Evolutionary conservation across 2,797 vertebrate species (phyloP), one percentile per base, ranked within the genome.

Genomic region (Orientallactaga sibirica): DNA sequence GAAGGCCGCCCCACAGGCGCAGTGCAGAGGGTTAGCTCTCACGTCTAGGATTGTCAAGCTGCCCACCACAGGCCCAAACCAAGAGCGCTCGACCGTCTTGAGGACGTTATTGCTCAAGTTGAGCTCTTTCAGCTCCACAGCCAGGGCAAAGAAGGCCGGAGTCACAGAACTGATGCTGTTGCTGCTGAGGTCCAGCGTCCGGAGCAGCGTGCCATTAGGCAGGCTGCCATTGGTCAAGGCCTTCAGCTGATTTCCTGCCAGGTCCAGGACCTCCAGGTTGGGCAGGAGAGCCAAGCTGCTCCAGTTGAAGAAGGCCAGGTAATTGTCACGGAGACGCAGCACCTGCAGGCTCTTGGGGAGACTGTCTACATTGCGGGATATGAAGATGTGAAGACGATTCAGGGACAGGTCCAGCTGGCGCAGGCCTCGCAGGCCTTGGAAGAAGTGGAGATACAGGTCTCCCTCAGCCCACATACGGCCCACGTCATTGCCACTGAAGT

Each of bases 51-150:
- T 84, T 7, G 95, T 66, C 74, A 98, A 97, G 58, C n/a, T 16
- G 0, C 95, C 86, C 2, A 64, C 93, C 0, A 96, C 86, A 1
- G 91, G 25, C 2, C 92, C 97, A 15, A 99, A 98, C 96, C 99
- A 99, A 11, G 88, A 78, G 64, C 97, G 95, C 2, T 98, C 98
- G 88, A 99, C 96, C 0, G 79, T 93, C 86, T 33, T 96, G 18
- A 99, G 92, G 68, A 25, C 61, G 19, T 99, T 99, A 96, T 97
- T 87, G 37, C 98, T 99, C 78, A 99, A 98, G 96, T 99, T 98
- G 95, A 99, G 96, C n/a, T 62, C 90, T 1, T 0, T 48, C 27
- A 97, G 78, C 14, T 9, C 0, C 0, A 2, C 0, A 1, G 96
- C 96, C 14, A 9, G 67, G 5, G 75, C 86, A 3, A 97, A 97